Base-by-base conservation (phyloP, 2,113 vertebrate species). In the Tor tambroides region DNA sequence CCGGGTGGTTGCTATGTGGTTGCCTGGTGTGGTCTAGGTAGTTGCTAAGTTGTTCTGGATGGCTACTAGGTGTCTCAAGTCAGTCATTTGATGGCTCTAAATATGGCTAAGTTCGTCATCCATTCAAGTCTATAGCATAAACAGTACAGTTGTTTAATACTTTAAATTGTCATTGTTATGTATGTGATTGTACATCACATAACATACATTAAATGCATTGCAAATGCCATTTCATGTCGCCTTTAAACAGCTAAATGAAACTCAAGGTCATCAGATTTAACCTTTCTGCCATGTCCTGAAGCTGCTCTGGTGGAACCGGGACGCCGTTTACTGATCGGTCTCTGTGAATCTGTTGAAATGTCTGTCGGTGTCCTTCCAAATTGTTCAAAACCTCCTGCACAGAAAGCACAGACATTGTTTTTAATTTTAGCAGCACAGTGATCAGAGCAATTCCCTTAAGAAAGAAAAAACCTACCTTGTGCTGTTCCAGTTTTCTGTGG, bases 281-380 rank as follows among this genome's bases (percentile, higher is more conserved):
- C 98, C 98, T 96, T 90, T 99, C 97, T 56, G 97, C 97, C 95
- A 99, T 97, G 91, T 99, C 98, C 79, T 99, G 97, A 87, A 99
- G 95, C 87, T 99, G 98, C n/a, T 99, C 98, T 11, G 95, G 87
- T 41, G 97, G 98, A 79, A 99, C 95, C 2, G 97, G 97, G 4
- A 98, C 97, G 19, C 97, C 97, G 23, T 98, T 99, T 85, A 99
- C 97, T 83, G 96, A 96, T 86, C 96, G 94, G 93, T 97, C 96
- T 89, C 93, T 92, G 93, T 97, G 97, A 93, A 99, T 99, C 95
- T 98, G 97, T 86, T 96, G 96, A 92, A 99, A 99, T n/a, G 97
- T 94, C 91, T 96, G 97, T 89, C 95, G 96, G 94, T 99, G 97
- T 67, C 94, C 95, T 89, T 98, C 97, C 93, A 98, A 88, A 91